Conservation (phyloP, 2,113 vertebrate genomes). For the Platanista minor region DNA sequence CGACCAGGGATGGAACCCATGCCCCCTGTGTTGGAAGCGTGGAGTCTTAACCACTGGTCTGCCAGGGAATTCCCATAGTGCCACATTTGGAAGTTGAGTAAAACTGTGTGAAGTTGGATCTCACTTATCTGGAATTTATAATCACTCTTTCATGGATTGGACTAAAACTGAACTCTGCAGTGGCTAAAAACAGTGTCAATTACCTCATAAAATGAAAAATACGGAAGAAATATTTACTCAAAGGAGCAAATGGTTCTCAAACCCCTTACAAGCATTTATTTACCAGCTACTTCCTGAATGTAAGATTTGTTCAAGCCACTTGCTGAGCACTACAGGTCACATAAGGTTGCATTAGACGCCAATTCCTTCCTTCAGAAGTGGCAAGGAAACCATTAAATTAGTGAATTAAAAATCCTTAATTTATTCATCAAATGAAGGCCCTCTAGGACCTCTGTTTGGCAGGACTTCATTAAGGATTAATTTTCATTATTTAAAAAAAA, state of each 20-base stretch:
- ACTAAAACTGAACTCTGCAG: neutral
- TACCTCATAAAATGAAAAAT: neutral
- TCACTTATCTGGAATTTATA: neutral
- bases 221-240: neutral
- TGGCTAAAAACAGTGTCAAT: neutral
- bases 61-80: neutral
- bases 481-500: slow-evolving; percentile 21
- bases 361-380: neutral
- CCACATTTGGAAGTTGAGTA: neutral
- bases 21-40: too few relatives aligned
- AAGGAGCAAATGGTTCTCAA: neutral
- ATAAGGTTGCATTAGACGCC: neutral
- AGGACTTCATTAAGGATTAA: slow-evolving; percentile 11
- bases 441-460: neutral
- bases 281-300: neutral
- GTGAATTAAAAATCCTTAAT: slow-evolving; percentile 29
- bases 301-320: neutral
- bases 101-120: neutral
- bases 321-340: neutral
- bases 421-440: slow-evolving; percentile 33
- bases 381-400: neutral
- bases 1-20: too few relatives aligned
- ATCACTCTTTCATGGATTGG: neutral
- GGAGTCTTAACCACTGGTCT: too few relatives aligned
- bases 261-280: neutral